phyloP scores from a whole-genome alignment of 2,797 vertebrate species.

The Parauchenoglanis ngamensis region DNA sequence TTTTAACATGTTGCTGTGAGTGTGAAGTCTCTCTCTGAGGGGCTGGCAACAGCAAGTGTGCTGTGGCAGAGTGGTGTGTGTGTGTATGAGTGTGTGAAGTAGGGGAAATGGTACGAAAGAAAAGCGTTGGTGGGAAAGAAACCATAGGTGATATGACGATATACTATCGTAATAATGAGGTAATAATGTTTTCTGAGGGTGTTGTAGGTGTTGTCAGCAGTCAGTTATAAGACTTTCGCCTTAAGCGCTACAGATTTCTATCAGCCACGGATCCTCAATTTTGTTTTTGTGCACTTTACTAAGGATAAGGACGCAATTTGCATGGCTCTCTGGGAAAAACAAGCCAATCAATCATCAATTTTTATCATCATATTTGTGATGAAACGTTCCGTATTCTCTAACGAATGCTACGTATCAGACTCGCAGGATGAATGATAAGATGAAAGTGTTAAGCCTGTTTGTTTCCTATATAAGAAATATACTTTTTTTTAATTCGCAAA shows the following conservation, averaged over 20 bases:
- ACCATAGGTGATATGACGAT: background rate
- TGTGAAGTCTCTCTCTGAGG: conserved; percentile 1
- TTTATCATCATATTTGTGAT: no score
- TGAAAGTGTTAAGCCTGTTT: no score
- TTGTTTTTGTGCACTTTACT: background rate
- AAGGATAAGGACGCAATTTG: no score
- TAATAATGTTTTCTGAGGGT: background rate
- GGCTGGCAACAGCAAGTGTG: conserved; percentile 64
- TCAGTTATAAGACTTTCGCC: background rate
- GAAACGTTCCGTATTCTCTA: background rate
- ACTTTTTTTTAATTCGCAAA: no score
- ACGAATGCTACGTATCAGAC: background rate
- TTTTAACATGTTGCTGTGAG: conserved; percentile 23
- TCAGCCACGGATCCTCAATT: background rate
- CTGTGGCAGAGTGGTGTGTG: background rate
- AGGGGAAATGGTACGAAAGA: background rate
- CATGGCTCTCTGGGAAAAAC: no score
- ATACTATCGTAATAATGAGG: background rate
- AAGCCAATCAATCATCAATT: no score
- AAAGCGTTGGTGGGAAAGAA: background rate
- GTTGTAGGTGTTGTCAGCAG: background rate
- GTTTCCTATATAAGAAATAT: no score
- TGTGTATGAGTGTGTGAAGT: background rate
- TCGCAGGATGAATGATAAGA: no score
- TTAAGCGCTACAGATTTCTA: background rate